phyloP scores from a whole-genome alignment of 2,888 invertebrate species.

The Dascillus cervinus region DNA sequence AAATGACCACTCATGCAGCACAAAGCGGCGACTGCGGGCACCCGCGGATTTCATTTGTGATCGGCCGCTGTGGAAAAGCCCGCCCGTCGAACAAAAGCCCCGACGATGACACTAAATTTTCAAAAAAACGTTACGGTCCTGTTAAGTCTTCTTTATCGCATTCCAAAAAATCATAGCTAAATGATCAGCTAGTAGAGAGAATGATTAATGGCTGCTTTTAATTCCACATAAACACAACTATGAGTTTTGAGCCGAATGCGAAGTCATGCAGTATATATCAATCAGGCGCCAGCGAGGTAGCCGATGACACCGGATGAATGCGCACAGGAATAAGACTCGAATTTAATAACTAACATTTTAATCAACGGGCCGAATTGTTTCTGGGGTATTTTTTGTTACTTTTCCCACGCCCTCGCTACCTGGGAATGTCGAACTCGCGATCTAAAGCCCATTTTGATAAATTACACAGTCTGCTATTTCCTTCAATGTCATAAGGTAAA shows the following conservation, averaged over 20 bases:
- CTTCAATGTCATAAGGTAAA: conserved; percentile 17
- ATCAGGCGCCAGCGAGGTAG: conserved; percentile 16
- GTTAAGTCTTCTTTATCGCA: not conserved
- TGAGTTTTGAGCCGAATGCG: conserved; percentile 12
- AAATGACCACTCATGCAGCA: conserved; percentile 8
- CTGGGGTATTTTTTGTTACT: conserved; percentile 6
- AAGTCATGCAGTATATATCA: conserved; percentile 19
- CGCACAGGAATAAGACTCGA: too few species aligned
- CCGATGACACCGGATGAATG: conserved; percentile 19
- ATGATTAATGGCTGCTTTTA: conserved; percentile 23
- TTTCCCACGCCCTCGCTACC: conserved; percentile 20
- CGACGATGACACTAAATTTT: conserved; percentile 6
- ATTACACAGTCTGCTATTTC: conserved; percentile 18
- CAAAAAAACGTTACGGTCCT: not conserved
- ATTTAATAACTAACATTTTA: too few species aligned
- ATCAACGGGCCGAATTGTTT: too few species aligned
- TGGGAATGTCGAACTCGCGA: conserved; percentile 18
- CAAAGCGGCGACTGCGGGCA: conserved; percentile 9
- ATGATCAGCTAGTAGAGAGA: conserved; percentile 12
- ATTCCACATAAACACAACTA: conserved; percentile 20
- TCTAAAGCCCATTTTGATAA: conserved; percentile 17
- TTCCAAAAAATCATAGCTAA: not conserved
- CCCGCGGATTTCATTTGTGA: conserved; percentile 7
- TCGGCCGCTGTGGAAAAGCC: conserved; percentile 4
- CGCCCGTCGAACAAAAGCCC: conserved; percentile 3